Evolutionary conservation across 1,140 invertebrate species (phyloP), one percentile per base, ranked within the genome.

Genomic region (Eciton burchellii): DNA sequence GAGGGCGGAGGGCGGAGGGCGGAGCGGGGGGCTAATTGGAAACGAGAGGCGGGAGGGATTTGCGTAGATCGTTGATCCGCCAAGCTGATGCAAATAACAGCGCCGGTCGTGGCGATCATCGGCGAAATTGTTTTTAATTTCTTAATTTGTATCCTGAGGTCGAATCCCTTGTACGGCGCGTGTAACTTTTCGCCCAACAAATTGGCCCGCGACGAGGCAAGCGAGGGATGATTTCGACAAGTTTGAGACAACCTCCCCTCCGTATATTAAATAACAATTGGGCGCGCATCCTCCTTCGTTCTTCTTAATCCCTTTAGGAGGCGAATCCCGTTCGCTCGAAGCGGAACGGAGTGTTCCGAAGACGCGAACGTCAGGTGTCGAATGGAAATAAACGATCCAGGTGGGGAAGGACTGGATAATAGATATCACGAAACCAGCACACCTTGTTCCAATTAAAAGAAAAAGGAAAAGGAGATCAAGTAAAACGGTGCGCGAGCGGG

Each of bases 371-470:
- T 47, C 16, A n/a, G 35, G 29, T 9, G n/a, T n/a, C n/a, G 12
- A 62, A 35, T 35, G 35, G 16, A 49, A 68, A 68, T 49, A 26
- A 26, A 62, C 14, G n/a, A 45, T 21, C 43, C 26, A 19, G 6
- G 41, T 8, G 63, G 26, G 14, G 21, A 5, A 70, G 1, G 24
- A 54, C 45, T 41, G 60, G n/a, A 45, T 56, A 16, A 8, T n/a
- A n/a, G n/a, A n/a, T n/a, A 79, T 16, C 52, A 29, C 54, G 41
- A 79, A 70, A 79, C 66, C 35, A 62, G 59, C 59, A 35, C 74
- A 79, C 62, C 74, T 79, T 70, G 74, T 35, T 79, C 63, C 68
- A 79, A 79, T 79, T 79, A 79, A 43, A 68, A 45, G 49, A 45
- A 52, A 56, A 56, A 66, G 66, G 68, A 63, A 52, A 43, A 54